Evolutionary conservation across 2,113 vertebrate species (phyloP).

Genomic region (Sterrhoptilus dennistouni): DNA sequence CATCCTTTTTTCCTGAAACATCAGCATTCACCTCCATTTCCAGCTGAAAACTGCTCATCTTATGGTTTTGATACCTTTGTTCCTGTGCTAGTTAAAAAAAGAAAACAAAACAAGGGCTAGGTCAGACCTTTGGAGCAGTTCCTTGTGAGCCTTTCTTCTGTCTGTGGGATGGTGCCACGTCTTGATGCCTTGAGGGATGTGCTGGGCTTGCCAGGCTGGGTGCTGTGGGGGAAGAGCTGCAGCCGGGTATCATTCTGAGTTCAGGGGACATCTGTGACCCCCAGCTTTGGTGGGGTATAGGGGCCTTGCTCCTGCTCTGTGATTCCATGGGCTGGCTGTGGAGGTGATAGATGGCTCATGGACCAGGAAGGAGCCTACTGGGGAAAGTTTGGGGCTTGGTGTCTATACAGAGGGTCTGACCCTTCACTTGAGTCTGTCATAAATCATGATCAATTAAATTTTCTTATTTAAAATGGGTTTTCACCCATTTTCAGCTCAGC

Average conservation of each 20-base stretch:
- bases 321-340: neutral
- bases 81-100: neutral
- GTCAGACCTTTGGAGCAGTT: neutral
- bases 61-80: neutral
- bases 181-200: neutral
- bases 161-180: neutral
- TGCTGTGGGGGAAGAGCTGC: neutral
- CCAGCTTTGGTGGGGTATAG: accelerated
- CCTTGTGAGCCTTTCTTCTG: neutral
- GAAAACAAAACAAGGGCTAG: neutral
- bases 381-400: neutral
- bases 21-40: neutral
- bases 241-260: neutral
- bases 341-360: neutral
- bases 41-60: neutral
- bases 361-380: neutral
- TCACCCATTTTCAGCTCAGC: no score
- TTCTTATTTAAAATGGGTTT: neutral
- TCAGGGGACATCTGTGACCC: neutral
- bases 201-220: neutral
- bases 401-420: neutral
- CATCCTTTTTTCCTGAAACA: neutral
- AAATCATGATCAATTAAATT: neutral
- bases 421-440: neutral
- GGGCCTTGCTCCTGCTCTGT: neutral